These are phyloP conservation scores for Seriola dumerili DNA, from an alignment of 2,113 vertebrate species.

Conservation along the genomic window DNA sequence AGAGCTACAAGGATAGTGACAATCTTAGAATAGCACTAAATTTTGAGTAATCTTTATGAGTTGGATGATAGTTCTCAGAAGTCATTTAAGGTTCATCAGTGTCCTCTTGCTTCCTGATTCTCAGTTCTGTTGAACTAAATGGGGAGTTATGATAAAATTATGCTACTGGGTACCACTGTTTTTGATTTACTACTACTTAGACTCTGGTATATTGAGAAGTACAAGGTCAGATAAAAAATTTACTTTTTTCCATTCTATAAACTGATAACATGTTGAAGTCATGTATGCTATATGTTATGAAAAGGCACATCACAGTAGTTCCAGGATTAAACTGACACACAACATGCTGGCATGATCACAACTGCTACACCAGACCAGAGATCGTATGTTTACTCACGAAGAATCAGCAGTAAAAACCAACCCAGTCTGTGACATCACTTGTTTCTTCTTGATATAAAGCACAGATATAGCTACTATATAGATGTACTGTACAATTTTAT, in stretches of 20 bases:
- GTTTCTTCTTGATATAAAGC: slow-evolving; percentile 24
- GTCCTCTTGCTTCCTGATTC: background rate
- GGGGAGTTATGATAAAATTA: slow-evolving; percentile 8
- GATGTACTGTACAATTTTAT: slow-evolving; percentile 61
- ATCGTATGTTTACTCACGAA: slow-evolving; percentile 36
- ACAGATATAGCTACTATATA: slow-evolving; percentile 15
- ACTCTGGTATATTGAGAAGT: background rate
- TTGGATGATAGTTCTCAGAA: slow-evolving; percentile 67
- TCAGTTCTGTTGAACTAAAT: slow-evolving; percentile 21
- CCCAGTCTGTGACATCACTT: slow-evolving; percentile 29
- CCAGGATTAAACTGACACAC: background rate
- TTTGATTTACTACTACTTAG: background rate
- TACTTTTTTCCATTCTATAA: background rate
- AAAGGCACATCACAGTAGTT: background rate
- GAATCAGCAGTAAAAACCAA: slow-evolving; percentile 20
- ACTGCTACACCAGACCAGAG: background rate
- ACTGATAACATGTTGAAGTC: background rate
- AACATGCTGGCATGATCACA: slow-evolving; percentile 3
- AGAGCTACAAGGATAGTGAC: slow-evolving; percentile 40
- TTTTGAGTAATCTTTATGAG: slow-evolving; percentile 29
- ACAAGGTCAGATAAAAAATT: background rate
- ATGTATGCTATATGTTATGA: background rate
- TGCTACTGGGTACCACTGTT: slow-evolving; percentile 13
- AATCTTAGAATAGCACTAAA: slow-evolving; percentile 36
- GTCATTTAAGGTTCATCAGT: slow-evolving; percentile 18